These are phyloP conservation scores for Homarus gammarus DNA, from an alignment of 2,888 invertebrate genomes.

Conservation along the genomic window DNA sequence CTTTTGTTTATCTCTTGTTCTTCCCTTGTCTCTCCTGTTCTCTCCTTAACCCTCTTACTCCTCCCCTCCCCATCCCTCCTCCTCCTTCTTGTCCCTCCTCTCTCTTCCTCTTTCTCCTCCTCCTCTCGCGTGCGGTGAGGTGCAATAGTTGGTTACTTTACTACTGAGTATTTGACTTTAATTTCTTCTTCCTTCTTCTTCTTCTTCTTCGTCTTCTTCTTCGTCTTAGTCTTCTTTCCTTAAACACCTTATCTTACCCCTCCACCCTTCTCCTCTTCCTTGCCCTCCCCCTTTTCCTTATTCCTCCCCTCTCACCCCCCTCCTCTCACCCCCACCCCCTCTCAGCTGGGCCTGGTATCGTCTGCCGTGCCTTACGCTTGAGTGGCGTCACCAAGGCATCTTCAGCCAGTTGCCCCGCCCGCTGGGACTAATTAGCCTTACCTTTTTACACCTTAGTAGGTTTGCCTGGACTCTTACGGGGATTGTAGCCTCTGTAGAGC, in stretches of 20 bases:
- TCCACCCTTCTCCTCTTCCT: neutral
- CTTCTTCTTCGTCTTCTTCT: no score
- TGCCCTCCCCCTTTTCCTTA: neutral
- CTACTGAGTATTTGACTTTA: no score
- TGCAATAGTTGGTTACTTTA: no score
- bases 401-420: constrained; percentile 20
- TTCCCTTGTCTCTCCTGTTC: neutral
- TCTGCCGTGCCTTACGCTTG: constrained; percentile 1
- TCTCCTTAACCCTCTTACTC: neutral
- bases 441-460: constrained; percentile 43
- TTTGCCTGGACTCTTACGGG: constrained; percentile 8
- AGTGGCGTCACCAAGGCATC: constrained; percentile 22
- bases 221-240: no score
- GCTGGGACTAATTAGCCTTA: constrained; percentile 45
- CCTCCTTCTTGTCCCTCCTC: neutral
- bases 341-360: neutral
- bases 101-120: neutral
- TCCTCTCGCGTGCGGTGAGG: no score
- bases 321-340: neutral
- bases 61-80: neutral
- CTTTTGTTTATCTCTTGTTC: no score
- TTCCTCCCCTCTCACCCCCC: neutral
- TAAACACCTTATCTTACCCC: neutral
- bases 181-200: no score
- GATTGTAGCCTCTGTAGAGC: constrained; percentile 36